Evolutionary conservation across 2,888 invertebrate species (phyloP).

Genomic region (Neoitamus cyanurus): DNA sequence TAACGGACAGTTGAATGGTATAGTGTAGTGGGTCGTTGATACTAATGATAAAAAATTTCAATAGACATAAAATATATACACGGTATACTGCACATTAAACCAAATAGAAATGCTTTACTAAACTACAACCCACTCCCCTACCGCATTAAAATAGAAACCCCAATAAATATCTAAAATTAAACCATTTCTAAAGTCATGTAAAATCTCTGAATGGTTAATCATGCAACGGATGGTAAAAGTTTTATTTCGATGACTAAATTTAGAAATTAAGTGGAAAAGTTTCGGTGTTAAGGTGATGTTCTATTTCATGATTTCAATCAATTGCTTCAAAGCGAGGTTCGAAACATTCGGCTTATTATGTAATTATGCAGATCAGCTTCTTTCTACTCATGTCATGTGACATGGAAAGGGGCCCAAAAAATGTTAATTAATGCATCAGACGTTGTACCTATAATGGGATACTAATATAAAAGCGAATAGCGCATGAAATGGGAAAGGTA

Average conservation of each 20-base stretch:
- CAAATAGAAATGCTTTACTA: too few species aligned
- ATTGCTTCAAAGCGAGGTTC: neutral
- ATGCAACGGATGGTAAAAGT: neutral
- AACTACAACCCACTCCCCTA: too few species aligned
- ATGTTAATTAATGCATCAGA: neutral
- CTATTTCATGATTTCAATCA: neutral
- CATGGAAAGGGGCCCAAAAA: neutral
- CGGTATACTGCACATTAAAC: too few species aligned
- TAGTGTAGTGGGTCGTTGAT: too few species aligned
- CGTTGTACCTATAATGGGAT: neutral
- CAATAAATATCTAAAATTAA: too few species aligned
- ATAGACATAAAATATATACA: too few species aligned
- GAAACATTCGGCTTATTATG: neutral
- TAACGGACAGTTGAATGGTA: too few species aligned
- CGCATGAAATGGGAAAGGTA: neutral
- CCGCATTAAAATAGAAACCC: neutral
- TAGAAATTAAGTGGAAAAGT: neutral
- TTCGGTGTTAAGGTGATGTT: neutral
- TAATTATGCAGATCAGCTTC: neutral
- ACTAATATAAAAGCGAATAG: neutral
- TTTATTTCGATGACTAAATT: neutral
- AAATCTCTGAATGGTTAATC: neutral
- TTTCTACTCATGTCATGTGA: neutral
- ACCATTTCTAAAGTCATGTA: neutral
- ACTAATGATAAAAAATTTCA: too few species aligned